A percentile compares a stretch with the other conserved stretches of the same genome.
Conservation (phyloP, 1,140 invertebrate genomes). For the Drosophila serrata region DNA sequence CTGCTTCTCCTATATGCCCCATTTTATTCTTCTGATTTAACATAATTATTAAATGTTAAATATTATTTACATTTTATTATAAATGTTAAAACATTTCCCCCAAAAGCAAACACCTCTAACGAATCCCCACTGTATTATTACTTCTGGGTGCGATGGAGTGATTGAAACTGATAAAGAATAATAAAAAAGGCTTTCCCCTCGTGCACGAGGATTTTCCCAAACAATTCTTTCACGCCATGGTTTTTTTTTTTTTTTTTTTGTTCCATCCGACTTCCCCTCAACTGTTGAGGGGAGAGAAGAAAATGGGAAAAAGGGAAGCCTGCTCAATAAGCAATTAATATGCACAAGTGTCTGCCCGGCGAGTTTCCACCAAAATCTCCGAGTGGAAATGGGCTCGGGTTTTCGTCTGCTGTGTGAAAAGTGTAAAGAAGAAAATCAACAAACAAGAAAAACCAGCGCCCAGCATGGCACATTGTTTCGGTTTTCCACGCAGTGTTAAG, state of each 20-base stretch:
- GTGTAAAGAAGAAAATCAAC: constrained; percentile 32
- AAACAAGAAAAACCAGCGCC: constrained; percentile 20
- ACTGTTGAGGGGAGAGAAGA: too few species aligned
- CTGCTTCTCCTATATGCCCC: not conserved
- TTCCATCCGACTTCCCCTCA: not conserved
- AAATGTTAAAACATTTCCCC: not conserved
- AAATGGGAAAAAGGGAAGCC: constrained; percentile 30
- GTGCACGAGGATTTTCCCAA: constrained; percentile 53
- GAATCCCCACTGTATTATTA: constrained; percentile 6
- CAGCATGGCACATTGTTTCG: constrained; percentile 71
- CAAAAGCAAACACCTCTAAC: not conserved
- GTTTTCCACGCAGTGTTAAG: constrained; percentile 47
- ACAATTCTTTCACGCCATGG: constrained; percentile 32
- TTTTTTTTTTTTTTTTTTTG: constrained; percentile 27
- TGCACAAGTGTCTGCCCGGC: constrained; percentile 74
- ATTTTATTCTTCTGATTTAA: not conserved
- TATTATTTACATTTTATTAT: not conserved
- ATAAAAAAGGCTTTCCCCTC: constrained; percentile 43
- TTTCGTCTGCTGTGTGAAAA: constrained; percentile 34
- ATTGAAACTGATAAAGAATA: constrained; percentile 64
- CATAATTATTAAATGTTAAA: not conserved
- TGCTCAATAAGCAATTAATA: constrained; percentile 82
- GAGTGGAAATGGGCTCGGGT: constrained; percentile 46
- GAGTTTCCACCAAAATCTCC: constrained; percentile 48
- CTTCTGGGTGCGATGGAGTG: constrained; percentile 29